Conservation (phyloP, 2,113 vertebrate genomes). For the Tauraco erythrolophus region DNA sequence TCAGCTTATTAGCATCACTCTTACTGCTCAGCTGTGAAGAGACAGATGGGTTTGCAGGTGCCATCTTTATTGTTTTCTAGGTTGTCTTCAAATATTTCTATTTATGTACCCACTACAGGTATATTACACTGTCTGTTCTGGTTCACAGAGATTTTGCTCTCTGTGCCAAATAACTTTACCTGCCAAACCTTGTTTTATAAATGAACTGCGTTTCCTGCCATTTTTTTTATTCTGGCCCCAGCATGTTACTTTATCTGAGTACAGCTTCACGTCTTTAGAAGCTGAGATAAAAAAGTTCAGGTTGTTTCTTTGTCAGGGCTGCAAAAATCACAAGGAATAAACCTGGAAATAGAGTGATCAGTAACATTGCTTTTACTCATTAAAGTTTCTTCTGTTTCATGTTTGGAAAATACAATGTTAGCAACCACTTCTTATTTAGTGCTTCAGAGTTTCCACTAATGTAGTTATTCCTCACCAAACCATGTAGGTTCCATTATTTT, state of each 20-base stretch:
- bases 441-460: neutral
- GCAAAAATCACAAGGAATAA: neutral
- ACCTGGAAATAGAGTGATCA: neutral
- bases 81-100: neutral
- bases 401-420: neutral
- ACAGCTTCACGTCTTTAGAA: neutral
- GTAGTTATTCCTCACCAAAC: neutral
- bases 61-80: neutral
- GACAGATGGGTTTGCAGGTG: constrained; percentile 39
- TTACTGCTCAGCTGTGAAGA: neutral
- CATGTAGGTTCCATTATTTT: neutral
- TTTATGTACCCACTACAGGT: neutral
- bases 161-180: neutral
- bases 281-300: neutral
- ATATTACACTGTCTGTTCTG: neutral
- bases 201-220: neutral
- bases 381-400: neutral
- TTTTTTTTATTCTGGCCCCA: neutral
- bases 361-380: neutral
- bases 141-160: neutral
- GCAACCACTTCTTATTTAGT: neutral
- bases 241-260: neutral
- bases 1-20: neutral
- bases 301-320: neutral
- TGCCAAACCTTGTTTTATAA: neutral